These are phyloP conservation scores for Pelobates cultripes DNA, from an alignment of 2,797 vertebrate genomes.

Conservation along the genomic window DNA sequence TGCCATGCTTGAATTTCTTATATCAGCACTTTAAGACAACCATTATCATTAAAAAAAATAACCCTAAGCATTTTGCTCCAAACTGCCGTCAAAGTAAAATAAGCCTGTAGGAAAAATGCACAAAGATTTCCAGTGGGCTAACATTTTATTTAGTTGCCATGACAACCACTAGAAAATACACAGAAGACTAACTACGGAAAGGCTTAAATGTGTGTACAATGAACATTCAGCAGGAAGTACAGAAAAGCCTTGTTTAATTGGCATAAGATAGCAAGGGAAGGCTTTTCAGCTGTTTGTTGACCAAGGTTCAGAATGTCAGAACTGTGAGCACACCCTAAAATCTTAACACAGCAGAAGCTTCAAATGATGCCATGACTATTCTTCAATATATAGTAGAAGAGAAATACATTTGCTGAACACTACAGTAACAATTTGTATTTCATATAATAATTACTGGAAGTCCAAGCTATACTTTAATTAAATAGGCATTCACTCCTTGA, in stretches of 20 bases:
- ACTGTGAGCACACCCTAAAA: conserved; percentile 40
- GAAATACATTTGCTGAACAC: too few relatives aligned
- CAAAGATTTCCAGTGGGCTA: conserved; percentile 50
- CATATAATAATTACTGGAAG: too few relatives aligned
- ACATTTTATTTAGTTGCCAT: conserved; percentile 60
- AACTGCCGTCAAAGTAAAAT: conserved; percentile 35
- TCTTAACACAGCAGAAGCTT: conserved; percentile 6
- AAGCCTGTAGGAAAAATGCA: conserved; percentile 42
- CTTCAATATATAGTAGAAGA: too few relatives aligned
- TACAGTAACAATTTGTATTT: too few relatives aligned
- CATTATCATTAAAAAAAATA: conserved; percentile 37
- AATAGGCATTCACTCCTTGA: too few relatives aligned
- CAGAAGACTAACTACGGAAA: conserved; percentile 57
- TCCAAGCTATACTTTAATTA: too few relatives aligned
- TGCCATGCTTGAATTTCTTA: conserved; percentile 12
- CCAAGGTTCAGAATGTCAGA: neutral
- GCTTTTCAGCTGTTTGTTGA: conserved; percentile 31
- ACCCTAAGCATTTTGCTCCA: conserved; percentile 34
- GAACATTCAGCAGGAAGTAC: conserved; percentile 45
- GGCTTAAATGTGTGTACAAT: conserved; percentile 53
- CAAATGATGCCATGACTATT: too few relatives aligned
- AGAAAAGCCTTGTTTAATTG: conserved; percentile 56
- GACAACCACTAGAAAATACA: conserved; percentile 62
- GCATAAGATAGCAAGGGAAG: conserved; percentile 50
- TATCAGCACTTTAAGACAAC: conserved; percentile 37